Conservation (phyloP, 2,888 invertebrate genomes). For the Rhorus exstirpatorius region DNA sequence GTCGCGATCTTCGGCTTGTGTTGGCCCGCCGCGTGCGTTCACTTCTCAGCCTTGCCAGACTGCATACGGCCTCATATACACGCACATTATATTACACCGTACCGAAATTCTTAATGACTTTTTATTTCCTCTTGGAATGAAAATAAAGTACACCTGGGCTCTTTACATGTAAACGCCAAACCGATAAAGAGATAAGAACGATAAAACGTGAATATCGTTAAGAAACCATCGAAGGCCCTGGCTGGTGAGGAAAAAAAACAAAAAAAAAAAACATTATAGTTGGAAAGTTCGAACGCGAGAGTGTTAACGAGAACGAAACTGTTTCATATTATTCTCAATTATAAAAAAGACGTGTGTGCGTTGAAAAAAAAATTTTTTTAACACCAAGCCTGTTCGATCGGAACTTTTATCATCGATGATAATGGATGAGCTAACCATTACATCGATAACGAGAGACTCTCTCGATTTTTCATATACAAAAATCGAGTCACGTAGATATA, state of each 20-base stretch:
- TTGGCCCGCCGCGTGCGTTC: slow-evolving; percentile 69
- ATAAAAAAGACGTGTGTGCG: slow-evolving; percentile 31
- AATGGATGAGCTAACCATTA: slow-evolving; percentile 46
- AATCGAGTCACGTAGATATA: slow-evolving; percentile 59
- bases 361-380: slow-evolving; percentile 17
- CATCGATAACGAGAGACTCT: slow-evolving; percentile 61
- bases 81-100: slow-evolving; percentile 4
- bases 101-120: neutral
- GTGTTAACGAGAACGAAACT: slow-evolving; percentile 66
- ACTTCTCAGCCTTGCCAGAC: slow-evolving; percentile 15
- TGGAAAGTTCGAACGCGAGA: slow-evolving; percentile 30
- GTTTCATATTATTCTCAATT: slow-evolving; percentile 65
- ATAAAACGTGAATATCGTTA: slow-evolving; percentile 38
- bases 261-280: slow-evolving; percentile 11
- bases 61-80: slow-evolving; percentile 17
- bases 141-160: slow-evolving; percentile 18
- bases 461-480: slow-evolving; percentile 64
- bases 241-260: neutral
- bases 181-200: slow-evolving; percentile 47
- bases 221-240: neutral
- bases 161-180: slow-evolving; percentile 41
- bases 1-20: slow-evolving; percentile 82
- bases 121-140: slow-evolving; percentile 24
- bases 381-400: slow-evolving; percentile 4
- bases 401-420: slow-evolving; percentile 47